A percentile compares a stretch with the other conserved stretches of the same genome.
Evolutionary conservation across 2,797 vertebrate genomes (phyloP).

Genomic region (Acanthurus lineatus): DNA sequence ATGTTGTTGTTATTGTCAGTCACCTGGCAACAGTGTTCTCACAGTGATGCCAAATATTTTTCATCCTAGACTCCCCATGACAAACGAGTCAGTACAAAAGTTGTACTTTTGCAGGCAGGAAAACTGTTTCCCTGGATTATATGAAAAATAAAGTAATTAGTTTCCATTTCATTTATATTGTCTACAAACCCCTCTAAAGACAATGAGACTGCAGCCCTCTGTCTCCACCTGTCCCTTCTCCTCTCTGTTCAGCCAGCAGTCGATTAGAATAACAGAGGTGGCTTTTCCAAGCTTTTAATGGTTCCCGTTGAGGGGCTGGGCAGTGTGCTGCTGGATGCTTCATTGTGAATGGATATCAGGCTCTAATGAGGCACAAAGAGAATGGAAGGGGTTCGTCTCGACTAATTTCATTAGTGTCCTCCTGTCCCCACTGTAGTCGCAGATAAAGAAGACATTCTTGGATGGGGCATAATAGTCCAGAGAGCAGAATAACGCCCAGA

Average conservation of each 20-base stretch:
- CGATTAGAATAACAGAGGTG: slow-evolving; percentile 55
- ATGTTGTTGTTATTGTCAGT: neutral
- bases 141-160: neutral
- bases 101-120: neutral
- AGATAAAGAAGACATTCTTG: slow-evolving; percentile 66
- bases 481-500: slow-evolving; percentile 23
- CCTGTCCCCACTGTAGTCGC: slow-evolving; percentile 62
- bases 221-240: slow-evolving; percentile 29
- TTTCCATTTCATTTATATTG: neutral
- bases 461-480: slow-evolving; percentile 50
- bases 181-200: neutral
- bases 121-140: neutral
- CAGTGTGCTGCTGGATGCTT: slow-evolving; percentile 41
- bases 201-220: slow-evolving; percentile 5
- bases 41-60: neutral
- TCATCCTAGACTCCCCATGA: neutral
- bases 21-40: neutral
- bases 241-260: slow-evolving; percentile 22
- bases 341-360: slow-evolving; percentile 55
- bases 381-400: slow-evolving; percentile 73
- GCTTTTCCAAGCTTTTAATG: slow-evolving; percentile 50
- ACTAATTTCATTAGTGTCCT: slow-evolving; percentile 83
- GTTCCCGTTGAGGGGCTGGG: slow-evolving; percentile 37
- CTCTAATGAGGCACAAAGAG: slow-evolving; percentile 78
- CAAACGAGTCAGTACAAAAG: neutral